These are phyloP conservation scores for Semotilus atromaculatus DNA, from an alignment of 2,797 vertebrate species.

Conservation along the genomic window DNA sequence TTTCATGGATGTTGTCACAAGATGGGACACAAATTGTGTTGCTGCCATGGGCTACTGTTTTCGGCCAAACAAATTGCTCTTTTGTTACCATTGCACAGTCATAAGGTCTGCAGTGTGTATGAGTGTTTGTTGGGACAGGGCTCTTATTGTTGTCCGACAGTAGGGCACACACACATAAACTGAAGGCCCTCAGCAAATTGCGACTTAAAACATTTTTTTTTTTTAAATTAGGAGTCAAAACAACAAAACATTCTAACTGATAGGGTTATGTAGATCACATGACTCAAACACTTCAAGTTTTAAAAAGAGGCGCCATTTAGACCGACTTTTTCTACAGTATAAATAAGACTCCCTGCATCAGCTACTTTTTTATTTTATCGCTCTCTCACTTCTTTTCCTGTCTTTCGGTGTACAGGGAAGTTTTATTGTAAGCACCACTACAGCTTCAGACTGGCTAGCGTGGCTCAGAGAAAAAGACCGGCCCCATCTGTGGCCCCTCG, in stretches of 20 bases:
- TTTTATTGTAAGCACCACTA: conserved; percentile 93
- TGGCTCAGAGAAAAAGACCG: conserved; percentile 82
- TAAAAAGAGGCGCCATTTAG: conserved; percentile 54
- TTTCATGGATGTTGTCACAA: conserved; percentile 38
- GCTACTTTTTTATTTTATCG: neutral
- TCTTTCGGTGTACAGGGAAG: conserved; percentile 78
- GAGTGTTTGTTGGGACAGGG: conserved; percentile 73
- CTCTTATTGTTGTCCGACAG: conserved; percentile 76
- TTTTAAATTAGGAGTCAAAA: conserved; percentile 13
- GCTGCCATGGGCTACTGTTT: conserved; percentile 20
- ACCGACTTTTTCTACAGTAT: conserved; percentile 2
- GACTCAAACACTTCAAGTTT: conserved; percentile 9
- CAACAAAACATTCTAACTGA: neutral
- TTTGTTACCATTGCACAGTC: conserved; percentile 61
- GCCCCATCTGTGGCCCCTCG: conserved; percentile 65
- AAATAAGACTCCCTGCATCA: conserved; percentile 26
- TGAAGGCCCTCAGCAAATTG: conserved; percentile 7
- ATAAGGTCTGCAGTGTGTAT: conserved; percentile 76
- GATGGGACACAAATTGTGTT: neutral
- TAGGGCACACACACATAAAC: conserved; percentile 34
- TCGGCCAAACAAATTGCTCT: conserved; percentile 27
- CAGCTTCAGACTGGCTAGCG: conserved; percentile 77
- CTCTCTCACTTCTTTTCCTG: neutral
- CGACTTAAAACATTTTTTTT: neutral
- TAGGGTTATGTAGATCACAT: conserved; percentile 40